Conservation (phyloP, 2,797 vertebrate species). For the Acanthiza pusilla region DNA sequence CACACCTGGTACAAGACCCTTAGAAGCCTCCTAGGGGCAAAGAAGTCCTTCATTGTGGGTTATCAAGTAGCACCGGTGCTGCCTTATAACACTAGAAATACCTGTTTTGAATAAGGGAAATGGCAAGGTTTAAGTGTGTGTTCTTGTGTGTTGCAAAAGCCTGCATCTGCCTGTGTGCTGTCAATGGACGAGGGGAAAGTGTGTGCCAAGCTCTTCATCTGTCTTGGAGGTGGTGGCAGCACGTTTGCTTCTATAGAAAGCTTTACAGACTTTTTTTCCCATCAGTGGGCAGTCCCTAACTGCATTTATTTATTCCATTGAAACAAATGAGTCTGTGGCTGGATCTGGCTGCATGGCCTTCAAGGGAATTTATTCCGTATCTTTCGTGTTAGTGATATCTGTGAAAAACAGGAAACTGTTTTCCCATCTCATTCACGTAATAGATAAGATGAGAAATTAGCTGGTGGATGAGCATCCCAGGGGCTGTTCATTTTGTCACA, state of each 20-base stretch:
- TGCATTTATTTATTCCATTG: slow-evolving; percentile 43
- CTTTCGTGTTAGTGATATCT: slow-evolving; percentile 72
- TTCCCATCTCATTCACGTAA: slow-evolving; percentile 75
- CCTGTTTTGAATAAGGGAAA: not conserved
- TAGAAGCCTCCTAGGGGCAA: not conserved
- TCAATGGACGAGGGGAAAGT: not conserved
- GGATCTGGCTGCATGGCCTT: slow-evolving; percentile 54
- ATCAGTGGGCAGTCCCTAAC: slow-evolving; percentile 29
- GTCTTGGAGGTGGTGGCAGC: slow-evolving; percentile 43
- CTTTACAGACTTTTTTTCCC: slow-evolving; percentile 20
- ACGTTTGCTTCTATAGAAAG: not conserved
- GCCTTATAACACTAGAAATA: not conserved
- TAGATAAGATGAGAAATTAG: slow-evolving; percentile 79
- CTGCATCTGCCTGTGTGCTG: not conserved
- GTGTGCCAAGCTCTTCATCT: not conserved
- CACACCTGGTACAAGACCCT: not conserved
- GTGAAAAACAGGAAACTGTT: slow-evolving; percentile 74
- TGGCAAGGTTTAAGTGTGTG: not conserved
- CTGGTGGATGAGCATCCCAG: slow-evolving; percentile 69
- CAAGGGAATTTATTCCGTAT: slow-evolving; percentile 61
- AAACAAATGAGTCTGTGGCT: slow-evolving; percentile 45
- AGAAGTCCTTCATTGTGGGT: not conserved
- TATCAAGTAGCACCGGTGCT: accelerated
- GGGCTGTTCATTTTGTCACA: slow-evolving; percentile 74
- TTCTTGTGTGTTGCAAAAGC: not conserved